phyloP scores from a whole-genome alignment of 2,113 vertebrate species.

The Mobula hypostoma region DNA sequence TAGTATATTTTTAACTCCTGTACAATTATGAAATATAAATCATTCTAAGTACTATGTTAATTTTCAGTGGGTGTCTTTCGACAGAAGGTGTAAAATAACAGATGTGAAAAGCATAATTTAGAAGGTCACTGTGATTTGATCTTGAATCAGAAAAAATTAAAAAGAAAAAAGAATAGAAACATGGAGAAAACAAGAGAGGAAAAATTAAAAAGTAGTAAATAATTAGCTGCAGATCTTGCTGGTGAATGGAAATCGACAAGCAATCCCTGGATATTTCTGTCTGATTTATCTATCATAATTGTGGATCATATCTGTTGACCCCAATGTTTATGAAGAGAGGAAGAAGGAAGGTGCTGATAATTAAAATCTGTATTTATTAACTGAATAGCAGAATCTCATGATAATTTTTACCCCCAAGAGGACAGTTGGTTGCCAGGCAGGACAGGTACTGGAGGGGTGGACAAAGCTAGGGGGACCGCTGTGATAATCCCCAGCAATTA shows the following conservation, averaged over 20 bases:
- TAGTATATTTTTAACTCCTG: constrained; percentile 7
- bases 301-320: background rate
- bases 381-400: no score
- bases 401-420: background rate
- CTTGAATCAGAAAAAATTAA: background rate
- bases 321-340: background rate
- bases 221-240: background rate
- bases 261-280: background rate
- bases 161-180: background rate
- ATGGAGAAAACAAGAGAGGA: background rate
- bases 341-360: no score
- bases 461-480: no score
- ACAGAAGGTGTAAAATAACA: constrained; percentile 8
- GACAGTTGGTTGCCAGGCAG: background rate
- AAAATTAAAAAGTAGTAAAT: background rate
- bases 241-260: background rate
- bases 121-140: background rate
- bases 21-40: constrained; percentile 35
- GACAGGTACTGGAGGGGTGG: background rate
- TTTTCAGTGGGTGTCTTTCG: background rate
- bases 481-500: no score
- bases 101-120: background rate
- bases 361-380: no score
- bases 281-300: background rate
- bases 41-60: constrained; percentile 7